Evolutionary conservation across 2,797 vertebrate species (phyloP), one percentile per base, ranked within the genome.

Genomic region (Megalops cyprinoides): DNA sequence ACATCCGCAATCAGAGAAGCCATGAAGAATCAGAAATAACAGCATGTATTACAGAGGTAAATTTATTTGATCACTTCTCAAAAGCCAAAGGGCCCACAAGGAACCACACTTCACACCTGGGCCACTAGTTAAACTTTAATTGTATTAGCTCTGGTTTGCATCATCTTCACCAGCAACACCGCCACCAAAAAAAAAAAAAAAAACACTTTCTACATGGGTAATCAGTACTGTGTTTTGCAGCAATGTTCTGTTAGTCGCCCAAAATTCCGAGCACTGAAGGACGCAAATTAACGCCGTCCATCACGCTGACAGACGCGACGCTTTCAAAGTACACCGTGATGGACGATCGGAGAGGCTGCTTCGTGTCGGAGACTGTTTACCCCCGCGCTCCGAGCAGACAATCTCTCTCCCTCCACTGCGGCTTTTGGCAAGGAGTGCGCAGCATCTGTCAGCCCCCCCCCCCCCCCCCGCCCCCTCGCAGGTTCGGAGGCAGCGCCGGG

Each of bases 281-380:
- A 69, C 65, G 34, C 28, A 69, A 69, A 71, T 71, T 71, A 71
- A 71, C n/a, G 39, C 20, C 28, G 18, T n/a, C 39, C 9, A n/a
- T 71, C 23, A 71, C 37, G n/a, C 37, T 71, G 67, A 71, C 18
- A 71, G 25, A 37, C 62, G 39, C 14, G 10, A 37, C 39, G n/a
- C 67, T 71, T 42, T 44, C 8, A 39, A 53, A 53, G 51, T 53
- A 14, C 51, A 14, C 51, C 51, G 4, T 53, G 51, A 53, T 53
- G 51, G 18, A 53, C 18, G 51, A 39, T 71, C 39, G 44, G n/a
- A n/a, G n/a, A n/a, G 18, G 23, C 34, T 6, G 20, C 44, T 71
- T 44, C 67, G 0, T 44, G 39, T n/a, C 25, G 67, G n/a, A 71
- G 67, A 44, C 67, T 44, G 25, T 44, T 31, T 44, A 42, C 39